Evolutionary conservation across 2,113 vertebrate species (phyloP), one percentile per base, ranked within the genome.

Genomic region (Seriola quinqueradiata): DNA sequence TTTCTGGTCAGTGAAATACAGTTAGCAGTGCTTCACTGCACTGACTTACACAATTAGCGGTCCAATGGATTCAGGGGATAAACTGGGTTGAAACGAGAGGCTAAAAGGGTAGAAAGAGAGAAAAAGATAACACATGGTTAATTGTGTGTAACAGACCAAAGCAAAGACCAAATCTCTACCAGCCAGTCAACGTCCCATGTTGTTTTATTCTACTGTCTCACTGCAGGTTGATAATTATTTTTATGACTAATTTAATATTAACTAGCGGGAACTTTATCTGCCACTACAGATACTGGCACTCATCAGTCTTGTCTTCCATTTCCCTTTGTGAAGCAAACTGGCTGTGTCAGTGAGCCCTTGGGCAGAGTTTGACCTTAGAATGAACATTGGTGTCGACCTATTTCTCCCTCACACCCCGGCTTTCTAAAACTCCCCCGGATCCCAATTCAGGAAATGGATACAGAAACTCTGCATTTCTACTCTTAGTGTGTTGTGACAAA

Each of bases 121-220:
- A 34, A 64, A 83, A 67, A 65, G 21, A 82, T 36, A 81, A 55
- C 66, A 57, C 48, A 50, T n/a, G 55, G 85, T 81, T 88, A 89
- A 89, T 89, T 90, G 82, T 87, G 81, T 82, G 83, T 69, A 91
- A 87, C 83, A 70, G 75, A 76, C 64, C 70, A 77, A 77, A 77
- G 70, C 14, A 66, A 64, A 74, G 69, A 84, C 75, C 38, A 74
- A 73, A 82, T 70, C 71, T 71, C 54, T 58, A 70, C 70, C 71
- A 87, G 80, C 76, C 80, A 87, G 58, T 87, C 74, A 68, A 19
- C 8, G 9, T 55, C 38, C 38, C 40, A 57, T 63, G 61, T 57
- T 74, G 25, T 40, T 63, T 71, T 55, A 17, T 66, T 70, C 8
- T 17, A 70, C 50, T 58, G 21, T 61, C 52, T 79, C 59, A 25